A percentile compares a stretch with the other conserved stretches of the same genome.
Conservation (phyloP, 2,888 invertebrate genomes). For the Chrysodeixis includens region DNA sequence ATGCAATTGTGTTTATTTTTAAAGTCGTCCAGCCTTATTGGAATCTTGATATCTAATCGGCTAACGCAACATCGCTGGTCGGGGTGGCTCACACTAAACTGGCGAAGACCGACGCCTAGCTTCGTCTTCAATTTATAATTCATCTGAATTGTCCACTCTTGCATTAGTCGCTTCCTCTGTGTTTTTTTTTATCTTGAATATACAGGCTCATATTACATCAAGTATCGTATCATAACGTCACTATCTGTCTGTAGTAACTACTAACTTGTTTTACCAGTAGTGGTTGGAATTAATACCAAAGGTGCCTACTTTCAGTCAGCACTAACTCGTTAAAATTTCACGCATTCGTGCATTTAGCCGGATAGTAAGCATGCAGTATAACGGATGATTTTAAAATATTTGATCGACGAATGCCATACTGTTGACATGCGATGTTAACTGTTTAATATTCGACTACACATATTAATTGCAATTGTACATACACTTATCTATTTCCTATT, state of each 20-base stretch:
- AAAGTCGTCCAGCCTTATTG: slow-evolving; percentile 71
- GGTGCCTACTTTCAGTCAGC: slow-evolving; percentile 55
- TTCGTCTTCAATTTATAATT: slow-evolving; percentile 74
- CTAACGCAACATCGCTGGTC: slow-evolving; percentile 54
- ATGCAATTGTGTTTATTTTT: slow-evolving; percentile 85
- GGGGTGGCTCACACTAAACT: slow-evolving; percentile 77
- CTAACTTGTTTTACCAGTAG: slow-evolving; percentile 12
- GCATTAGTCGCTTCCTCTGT: slow-evolving; percentile 69
- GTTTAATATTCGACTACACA: slow-evolving; percentile 14
- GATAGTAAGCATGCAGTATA: slow-evolving; percentile 67
- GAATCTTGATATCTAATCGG: slow-evolving; percentile 59
- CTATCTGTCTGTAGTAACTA: slow-evolving; percentile 5
- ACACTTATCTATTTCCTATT: slow-evolving; percentile 16
- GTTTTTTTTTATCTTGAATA: slow-evolving; percentile 33
- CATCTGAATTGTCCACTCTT: slow-evolving; percentile 69
- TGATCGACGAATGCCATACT: slow-evolving; percentile 20
- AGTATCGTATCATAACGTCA: slow-evolving; percentile 12
- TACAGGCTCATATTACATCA: slow-evolving; percentile 23
- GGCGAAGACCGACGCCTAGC: slow-evolving; percentile 67
- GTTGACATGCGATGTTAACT: slow-evolving; percentile 12
- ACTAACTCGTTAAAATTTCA: slow-evolving; percentile 75
- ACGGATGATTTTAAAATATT: slow-evolving; percentile 37
- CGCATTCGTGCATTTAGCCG: slow-evolving; percentile 70
- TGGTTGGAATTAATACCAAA: slow-evolving; percentile 34
- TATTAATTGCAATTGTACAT: slow-evolving; percentile 1